Conservation (phyloP, 2,113 vertebrate species). For the Grantiella picta region DNA sequence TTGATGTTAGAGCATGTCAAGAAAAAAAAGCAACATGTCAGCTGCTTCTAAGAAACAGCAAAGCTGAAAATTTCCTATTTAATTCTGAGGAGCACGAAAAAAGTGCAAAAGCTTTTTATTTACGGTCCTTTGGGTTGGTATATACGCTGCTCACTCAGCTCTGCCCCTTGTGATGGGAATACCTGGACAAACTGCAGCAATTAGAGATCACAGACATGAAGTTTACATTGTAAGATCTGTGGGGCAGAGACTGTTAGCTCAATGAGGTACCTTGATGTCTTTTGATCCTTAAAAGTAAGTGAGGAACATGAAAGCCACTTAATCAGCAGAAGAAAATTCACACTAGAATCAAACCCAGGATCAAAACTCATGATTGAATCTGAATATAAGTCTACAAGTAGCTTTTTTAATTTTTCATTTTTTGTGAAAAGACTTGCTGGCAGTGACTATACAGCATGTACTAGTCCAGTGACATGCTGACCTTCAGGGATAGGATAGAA, state of each 20-base stretch:
- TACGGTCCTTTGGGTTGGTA: neutral
- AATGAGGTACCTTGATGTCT: neutral
- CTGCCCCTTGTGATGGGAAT: neutral
- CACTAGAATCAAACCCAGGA: neutral
- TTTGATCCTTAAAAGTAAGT: neutral
- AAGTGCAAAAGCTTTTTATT: neutral
- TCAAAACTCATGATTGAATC: neutral
- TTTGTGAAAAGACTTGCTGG: neutral
- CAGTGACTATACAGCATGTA: neutral
- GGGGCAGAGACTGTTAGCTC: neutral
- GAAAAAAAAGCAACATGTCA: neutral
- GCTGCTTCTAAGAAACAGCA: neutral
- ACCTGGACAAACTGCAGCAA: neutral
- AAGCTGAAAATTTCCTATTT: neutral
- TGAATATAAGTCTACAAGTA: neutral
- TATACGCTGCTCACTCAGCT: neutral
- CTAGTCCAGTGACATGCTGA: conserved; percentile 58
- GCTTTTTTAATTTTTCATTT: neutral
- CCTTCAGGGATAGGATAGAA: conserved; percentile 60
- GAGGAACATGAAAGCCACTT: neutral
- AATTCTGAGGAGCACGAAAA: neutral
- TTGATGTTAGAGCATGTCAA: neutral
- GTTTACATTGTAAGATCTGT: neutral
- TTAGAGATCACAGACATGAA: neutral
- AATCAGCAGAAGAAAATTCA: neutral